Percentiles rank a stretch among this genome's conserved stretches.
These are phyloP conservation scores for Adelges cooleyi DNA, from an alignment of 1,140 invertebrate genomes.

Conservation along the genomic window DNA sequence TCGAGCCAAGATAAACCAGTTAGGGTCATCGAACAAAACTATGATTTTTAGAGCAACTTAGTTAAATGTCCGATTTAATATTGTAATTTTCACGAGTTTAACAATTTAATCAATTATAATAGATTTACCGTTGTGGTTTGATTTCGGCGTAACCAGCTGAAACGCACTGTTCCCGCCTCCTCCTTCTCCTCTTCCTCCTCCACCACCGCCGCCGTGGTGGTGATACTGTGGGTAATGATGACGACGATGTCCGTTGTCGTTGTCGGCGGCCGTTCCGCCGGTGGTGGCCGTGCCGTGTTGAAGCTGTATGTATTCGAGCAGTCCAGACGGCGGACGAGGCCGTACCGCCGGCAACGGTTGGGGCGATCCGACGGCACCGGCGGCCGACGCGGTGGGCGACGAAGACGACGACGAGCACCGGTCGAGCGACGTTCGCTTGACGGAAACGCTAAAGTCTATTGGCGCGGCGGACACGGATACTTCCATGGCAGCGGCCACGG, in stretches of 20 bases:
- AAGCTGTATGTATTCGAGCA: neutral
- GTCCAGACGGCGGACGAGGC: neutral
- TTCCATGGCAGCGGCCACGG: conserved; percentile 5
- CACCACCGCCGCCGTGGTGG: neutral
- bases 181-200: neutral
- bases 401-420: neutral
- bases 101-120: no score
- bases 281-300: neutral
- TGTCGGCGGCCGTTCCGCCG: neutral
- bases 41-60: no score
- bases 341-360: neutral
- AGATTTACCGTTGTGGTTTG: conserved; percentile 33
- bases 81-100: no score
- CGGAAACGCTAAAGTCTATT: conserved; percentile 27
- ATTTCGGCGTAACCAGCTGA: conserved; percentile 36
- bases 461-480: conserved; percentile 26
- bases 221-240: no score
- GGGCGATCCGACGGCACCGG: neutral
- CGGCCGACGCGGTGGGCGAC: neutral
- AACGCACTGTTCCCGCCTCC: conserved; percentile 34
- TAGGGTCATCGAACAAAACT: no score
- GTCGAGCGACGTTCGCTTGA: conserved; percentile 13
- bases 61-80: no score
- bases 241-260: neutral
- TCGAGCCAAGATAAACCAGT: no score